phyloP scores from a whole-genome alignment of 2,888 invertebrate species.

The Nycteola revayana region DNA sequence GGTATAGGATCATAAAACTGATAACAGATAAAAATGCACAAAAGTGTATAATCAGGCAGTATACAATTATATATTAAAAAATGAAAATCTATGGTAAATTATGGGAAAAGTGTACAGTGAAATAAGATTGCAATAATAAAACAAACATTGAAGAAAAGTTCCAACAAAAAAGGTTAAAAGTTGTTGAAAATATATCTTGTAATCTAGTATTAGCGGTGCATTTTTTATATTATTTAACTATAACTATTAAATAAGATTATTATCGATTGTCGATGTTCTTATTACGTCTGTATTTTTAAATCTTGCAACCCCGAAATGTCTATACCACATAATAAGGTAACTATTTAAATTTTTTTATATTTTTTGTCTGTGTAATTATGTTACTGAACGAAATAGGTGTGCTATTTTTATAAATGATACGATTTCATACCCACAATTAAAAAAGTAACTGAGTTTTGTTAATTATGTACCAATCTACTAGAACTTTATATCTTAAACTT shows the following conservation, averaged over 20 bases:
- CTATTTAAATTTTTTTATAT: constrained; percentile 22
- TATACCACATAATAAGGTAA: constrained; percentile 22
- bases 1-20: constrained; percentile 6
- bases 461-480: constrained; percentile 21
- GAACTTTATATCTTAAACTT: constrained; percentile 5
- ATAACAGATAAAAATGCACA: no score
- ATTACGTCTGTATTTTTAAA: constrained; percentile 38
- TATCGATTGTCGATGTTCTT: constrained; percentile 43
- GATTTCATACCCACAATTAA: constrained; percentile 23
- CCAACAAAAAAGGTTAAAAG: constrained; percentile 31
- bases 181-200: constrained; percentile 58
- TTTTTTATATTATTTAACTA: constrained; percentile 58
- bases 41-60: no score
- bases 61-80: no score
- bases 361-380: constrained; percentile 28
- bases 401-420: constrained; percentile 29
- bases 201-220: constrained; percentile 69
- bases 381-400: constrained; percentile 19
- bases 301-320: constrained; percentile 35
- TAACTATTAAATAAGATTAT: constrained; percentile 30
- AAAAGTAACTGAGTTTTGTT: constrained; percentile 17
- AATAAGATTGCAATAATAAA: background rate
- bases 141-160: constrained; percentile 36
- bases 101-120: no score
- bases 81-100: no score